Evolutionary conservation across 1,140 invertebrate genomes (phyloP).

Genomic region (Drosophila subpulchrella): DNA sequence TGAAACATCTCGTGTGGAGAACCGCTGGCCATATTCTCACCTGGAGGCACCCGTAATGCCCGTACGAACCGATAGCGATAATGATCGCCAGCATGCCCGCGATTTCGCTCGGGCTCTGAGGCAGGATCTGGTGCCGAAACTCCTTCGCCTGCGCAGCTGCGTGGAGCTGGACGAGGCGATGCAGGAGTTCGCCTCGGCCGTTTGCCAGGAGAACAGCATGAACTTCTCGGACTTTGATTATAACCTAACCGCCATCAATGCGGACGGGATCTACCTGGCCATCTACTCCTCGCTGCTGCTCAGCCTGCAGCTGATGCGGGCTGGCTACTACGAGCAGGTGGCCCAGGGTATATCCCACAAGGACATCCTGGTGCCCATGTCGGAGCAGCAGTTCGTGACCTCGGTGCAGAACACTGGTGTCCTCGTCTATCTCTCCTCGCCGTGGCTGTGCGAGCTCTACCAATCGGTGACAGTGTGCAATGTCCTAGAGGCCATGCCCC

Average conservation of each 20-base stretch:
- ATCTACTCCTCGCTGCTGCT: slow-evolving; percentile 93
- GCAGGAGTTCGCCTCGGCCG: slow-evolving; percentile 95
- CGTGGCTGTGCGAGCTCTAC: slow-evolving; percentile 96
- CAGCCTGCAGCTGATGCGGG: slow-evolving; percentile 91
- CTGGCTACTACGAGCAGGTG: slow-evolving; percentile 90
- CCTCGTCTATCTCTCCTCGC: slow-evolving; percentile 94
- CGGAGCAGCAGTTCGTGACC: slow-evolving; percentile 94
- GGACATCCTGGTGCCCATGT: slow-evolving; percentile 86
- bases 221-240: slow-evolving; percentile 85
- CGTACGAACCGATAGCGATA: slow-evolving; percentile 76
- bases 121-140: slow-evolving; percentile 88
- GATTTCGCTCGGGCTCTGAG: slow-evolving; percentile 84
- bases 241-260: slow-evolving; percentile 94
- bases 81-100: slow-evolving; percentile 81
- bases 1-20: slow-evolving; percentile 78
- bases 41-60: slow-evolving; percentile 81
- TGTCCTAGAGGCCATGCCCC: slow-evolving; percentile 87
- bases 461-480: slow-evolving; percentile 92
- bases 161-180: slow-evolving; percentile 93
- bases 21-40: slow-evolving; percentile 83
- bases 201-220: slow-evolving; percentile 92
- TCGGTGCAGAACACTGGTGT: slow-evolving; percentile 96
- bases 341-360: slow-evolving; percentile 67
- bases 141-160: slow-evolving; percentile 85
- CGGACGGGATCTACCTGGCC: slow-evolving; percentile 96